Conservation (phyloP, 2,797 vertebrate species). For the Xyrichtys novacula region DNA sequence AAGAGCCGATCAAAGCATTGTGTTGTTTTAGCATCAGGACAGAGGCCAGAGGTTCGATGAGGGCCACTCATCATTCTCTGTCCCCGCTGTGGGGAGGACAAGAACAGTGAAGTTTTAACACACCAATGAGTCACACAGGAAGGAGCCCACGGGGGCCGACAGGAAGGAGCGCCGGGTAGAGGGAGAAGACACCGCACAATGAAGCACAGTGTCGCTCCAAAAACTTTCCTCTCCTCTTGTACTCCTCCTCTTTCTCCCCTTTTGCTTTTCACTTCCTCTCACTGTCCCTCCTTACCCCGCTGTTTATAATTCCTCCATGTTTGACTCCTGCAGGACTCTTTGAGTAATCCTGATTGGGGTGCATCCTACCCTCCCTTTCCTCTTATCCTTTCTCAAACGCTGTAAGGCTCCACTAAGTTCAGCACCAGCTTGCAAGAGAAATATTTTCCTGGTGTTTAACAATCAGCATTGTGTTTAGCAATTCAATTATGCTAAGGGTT, state of each 20-base stretch:
- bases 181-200: slow-evolving; percentile 65
- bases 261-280: slow-evolving; percentile 43
- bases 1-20: slow-evolving; percentile 62
- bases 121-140: slow-evolving; percentile 73
- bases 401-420: slow-evolving; percentile 51
- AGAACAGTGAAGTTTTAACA: slow-evolving; percentile 60
- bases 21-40: slow-evolving; percentile 47
- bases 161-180: slow-evolving; percentile 68
- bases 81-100: slow-evolving; percentile 45
- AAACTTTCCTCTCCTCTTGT: slow-evolving; percentile 59
- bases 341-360: slow-evolving; percentile 58
- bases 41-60: slow-evolving; percentile 53
- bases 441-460: slow-evolving; percentile 63
- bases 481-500: slow-evolving; percentile 71
- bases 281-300: slow-evolving; percentile 46
- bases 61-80: slow-evolving; percentile 67
- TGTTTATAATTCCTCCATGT: slow-evolving; percentile 63
- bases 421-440: slow-evolving; percentile 53
- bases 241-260: slow-evolving; percentile 26
- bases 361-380: slow-evolving; percentile 15
- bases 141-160: slow-evolving; percentile 58
- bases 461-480: slow-evolving; percentile 67
- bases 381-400: not conserved
- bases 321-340: slow-evolving; percentile 32
- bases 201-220: slow-evolving; percentile 66